Evolutionary conservation across 2,113 vertebrate genomes (phyloP).

Genomic region (Antechinus stuartii): DNA sequence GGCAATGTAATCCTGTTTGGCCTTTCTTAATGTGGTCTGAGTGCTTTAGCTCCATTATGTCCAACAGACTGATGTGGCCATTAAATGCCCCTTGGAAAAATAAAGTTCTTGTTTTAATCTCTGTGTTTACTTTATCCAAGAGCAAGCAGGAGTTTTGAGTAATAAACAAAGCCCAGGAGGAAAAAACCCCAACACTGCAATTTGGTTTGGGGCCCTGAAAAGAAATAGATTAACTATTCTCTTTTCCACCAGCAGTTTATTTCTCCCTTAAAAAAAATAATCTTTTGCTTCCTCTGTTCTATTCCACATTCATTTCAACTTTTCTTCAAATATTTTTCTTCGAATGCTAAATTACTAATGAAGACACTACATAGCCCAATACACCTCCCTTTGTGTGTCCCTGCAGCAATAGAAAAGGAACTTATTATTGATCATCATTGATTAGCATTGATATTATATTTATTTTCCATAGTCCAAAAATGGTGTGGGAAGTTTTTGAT

Average conservation of each 20-base stretch:
- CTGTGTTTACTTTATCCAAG: neutral
- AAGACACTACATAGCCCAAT: neutral
- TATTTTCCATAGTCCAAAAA: neutral
- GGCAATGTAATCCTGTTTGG: conserved; percentile 30
- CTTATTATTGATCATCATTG: neutral
- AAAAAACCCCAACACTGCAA: neutral
- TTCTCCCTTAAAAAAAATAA: neutral
- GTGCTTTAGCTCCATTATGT: neutral
- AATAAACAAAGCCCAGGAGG: neutral
- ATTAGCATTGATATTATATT: neutral
- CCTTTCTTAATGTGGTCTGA: conserved; percentile 34
- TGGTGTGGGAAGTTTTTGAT: conserved; percentile 35
- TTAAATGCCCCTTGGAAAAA: conserved; percentile 13
- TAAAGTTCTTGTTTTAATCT: neutral
- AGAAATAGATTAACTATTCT: neutral
- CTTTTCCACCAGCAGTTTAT: neutral
- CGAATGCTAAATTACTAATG: neutral
- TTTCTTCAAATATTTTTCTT: neutral
- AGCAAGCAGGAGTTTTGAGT: neutral
- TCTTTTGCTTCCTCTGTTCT: neutral
- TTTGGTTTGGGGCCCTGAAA: neutral
- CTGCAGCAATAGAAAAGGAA: conserved; percentile 36
- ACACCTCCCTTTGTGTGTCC: neutral
- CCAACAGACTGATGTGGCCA: neutral
- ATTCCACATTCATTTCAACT: fast-evolving